Evolutionary conservation across 2,888 invertebrate species (phyloP).

Genomic region (Coenonympha glycerion): DNA sequence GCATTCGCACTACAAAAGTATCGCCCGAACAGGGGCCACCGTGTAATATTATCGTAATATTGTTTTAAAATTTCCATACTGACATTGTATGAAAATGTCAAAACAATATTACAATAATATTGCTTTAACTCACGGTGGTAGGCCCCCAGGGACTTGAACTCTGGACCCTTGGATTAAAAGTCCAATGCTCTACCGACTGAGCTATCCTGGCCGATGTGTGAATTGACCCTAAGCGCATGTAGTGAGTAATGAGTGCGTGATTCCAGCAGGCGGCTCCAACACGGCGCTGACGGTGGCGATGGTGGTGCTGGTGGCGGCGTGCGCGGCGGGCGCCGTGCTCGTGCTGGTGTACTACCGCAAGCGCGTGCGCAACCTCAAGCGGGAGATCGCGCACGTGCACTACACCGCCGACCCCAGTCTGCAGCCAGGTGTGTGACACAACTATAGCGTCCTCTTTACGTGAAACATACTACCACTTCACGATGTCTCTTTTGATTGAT

Average conservation of each 20-base stretch:
- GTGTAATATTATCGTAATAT: too few species aligned
- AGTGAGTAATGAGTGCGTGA: too few species aligned
- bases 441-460: background rate
- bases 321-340: conserved; percentile 77
- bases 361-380: conserved; percentile 86
- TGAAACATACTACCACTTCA: too few species aligned
- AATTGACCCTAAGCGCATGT: too few species aligned
- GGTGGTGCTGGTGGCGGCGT: conserved; percentile 78
- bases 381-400: conserved; percentile 91
- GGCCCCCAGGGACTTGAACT: conserved; percentile 78
- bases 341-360: conserved; percentile 86
- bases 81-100: too few species aligned
- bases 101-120: too few species aligned
- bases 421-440: conserved; percentile 68
- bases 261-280: conserved; percentile 34
- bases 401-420: conserved; percentile 87
- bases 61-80: too few species aligned
- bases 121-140: too few species aligned
- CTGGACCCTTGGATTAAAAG: conserved; percentile 77
- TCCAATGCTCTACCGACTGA: conserved; percentile 78
- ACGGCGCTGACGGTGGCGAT: conserved; percentile 80
- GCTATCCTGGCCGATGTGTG: conserved; percentile 73
- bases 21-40: too few species aligned
- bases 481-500: too few species aligned
- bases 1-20: too few species aligned